Base-by-base conservation (phyloP, 2,113 vertebrate genomes). In the Azemiops feae region DNA sequence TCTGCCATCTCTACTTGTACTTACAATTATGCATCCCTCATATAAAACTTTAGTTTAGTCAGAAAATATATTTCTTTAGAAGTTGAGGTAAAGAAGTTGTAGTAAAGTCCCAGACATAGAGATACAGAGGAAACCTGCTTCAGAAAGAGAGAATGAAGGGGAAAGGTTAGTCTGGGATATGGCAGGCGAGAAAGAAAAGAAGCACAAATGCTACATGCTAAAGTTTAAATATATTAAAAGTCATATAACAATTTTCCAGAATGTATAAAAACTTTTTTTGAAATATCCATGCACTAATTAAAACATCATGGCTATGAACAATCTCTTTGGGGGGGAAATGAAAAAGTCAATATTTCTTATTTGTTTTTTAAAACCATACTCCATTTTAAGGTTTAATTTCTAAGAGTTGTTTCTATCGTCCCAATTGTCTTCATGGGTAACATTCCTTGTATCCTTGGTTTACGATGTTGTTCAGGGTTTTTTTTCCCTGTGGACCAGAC, bases 11-110 rank as follows among this genome's bases (percentile, higher is more conserved):
- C 50, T 89, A 94, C 93, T 95, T 95, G 97, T 98, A 98, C 98
- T 98, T 97, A 98, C 98, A 97, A 96, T 97, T 96, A 91, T 94
- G 95, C 92, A 95, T 95, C 96, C 96, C 97, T 96, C 95, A 97
- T 95, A 97, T 97, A 86, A 98, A 97, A 95, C 97, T 97, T 96
- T 98, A 96, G 96, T 94, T 97, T 96, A 97, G 96, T 96, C 97
- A 98, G 97, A 98, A 97, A 98, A 96, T 97, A 97, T 47, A 97
- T 95, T 60, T 97, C 97, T 97, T 97, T 98, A 98, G 96, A 96
- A 92, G 95, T 94, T 96, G 97, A 97, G 96, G 97, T 97, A 98
- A 98, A 98, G 96, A 98, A 97, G 97, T 95, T 96, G 97, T 94
- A 98, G 97, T 96, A 98, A 98, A 98, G 96, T 97, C 97, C 97